These are phyloP conservation scores for Orgyia antiqua DNA, from an alignment of 2,888 invertebrate species.

Conservation along the genomic window DNA sequence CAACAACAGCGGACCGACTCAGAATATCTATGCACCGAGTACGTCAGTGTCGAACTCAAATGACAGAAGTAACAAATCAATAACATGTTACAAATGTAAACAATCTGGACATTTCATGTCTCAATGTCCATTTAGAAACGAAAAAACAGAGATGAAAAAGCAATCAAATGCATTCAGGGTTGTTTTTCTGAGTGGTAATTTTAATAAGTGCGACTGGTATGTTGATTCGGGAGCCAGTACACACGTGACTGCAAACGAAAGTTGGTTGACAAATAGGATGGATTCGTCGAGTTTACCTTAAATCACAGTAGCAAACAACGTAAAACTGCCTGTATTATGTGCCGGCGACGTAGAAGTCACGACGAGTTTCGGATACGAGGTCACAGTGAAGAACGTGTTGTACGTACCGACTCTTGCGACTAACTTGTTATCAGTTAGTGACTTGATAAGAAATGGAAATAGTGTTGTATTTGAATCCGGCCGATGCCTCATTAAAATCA, in stretches of 20 bases:
- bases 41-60: constrained; percentile 1
- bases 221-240: constrained; percentile 1
- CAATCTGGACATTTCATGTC: constrained; percentile 1
- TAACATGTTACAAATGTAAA: constrained; percentile 3
- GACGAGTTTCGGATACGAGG: background rate
- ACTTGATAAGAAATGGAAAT: constrained; percentile 6
- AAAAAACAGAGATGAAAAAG: background rate
- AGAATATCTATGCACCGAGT: constrained; percentile 3
- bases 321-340: background rate
- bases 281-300: background rate
- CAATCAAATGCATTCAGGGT: constrained; percentile 3
- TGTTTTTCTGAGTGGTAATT: constrained; percentile 3
- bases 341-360: background rate
- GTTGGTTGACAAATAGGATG: background rate
- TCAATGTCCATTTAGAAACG: constrained; percentile 1
- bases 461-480: constrained; percentile 13
- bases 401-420: background rate
- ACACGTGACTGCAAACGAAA: constrained; percentile 2
- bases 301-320: background rate
- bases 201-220: constrained; percentile 1
- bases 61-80: constrained; percentile 3
- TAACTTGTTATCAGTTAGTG: background rate
- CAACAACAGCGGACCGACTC: constrained; percentile 3
- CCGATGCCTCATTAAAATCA: constrained; percentile 1
- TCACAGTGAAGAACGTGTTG: constrained; percentile 1